phyloP scores from a whole-genome alignment of 2,797 vertebrate genomes.

The Fratercula arctica region DNA sequence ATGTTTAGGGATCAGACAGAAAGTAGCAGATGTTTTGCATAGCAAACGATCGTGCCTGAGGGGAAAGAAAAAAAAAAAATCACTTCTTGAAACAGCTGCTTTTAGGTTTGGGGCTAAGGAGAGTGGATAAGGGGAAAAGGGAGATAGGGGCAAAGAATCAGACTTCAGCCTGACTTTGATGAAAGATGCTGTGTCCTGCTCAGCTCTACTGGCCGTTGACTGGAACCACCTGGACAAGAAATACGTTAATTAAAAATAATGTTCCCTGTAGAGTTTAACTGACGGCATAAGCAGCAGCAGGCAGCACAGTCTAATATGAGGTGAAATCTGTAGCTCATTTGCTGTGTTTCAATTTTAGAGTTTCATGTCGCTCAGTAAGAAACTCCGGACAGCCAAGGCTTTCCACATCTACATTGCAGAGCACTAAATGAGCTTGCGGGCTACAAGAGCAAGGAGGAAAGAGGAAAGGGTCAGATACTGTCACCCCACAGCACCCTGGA shows the following conservation, averaged over 20 bases:
- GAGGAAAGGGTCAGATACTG: background rate
- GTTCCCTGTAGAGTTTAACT: background rate
- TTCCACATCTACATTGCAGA: rapidly evolving
- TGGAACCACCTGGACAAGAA: background rate
- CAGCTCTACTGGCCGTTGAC: background rate
- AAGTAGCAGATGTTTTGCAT: constrained; percentile 42
- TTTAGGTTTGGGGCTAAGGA: background rate
- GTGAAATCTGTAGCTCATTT: background rate
- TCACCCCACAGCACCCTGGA: background rate
- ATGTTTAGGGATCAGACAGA: constrained; percentile 18
- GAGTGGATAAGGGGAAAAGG: background rate
- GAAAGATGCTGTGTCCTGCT: background rate
- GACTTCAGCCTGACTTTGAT: background rate
- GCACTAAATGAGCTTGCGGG: rapidly evolving
- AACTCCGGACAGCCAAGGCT: background rate
- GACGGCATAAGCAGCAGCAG: background rate
- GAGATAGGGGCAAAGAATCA: background rate
- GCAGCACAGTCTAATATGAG: background rate
- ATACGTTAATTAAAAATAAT: background rate
- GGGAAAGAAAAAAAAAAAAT: background rate
- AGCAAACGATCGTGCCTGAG: background rate
- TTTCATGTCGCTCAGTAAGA: rapidly evolving
- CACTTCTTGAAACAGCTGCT: background rate
- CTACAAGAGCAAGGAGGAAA: background rate
- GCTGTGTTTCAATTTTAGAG: background rate